A percentile compares a stretch with the other conserved stretches of the same genome.
phyloP scores from a whole-genome alignment of 1,140 invertebrate species.

The Trinorchestia longiramus region DNA sequence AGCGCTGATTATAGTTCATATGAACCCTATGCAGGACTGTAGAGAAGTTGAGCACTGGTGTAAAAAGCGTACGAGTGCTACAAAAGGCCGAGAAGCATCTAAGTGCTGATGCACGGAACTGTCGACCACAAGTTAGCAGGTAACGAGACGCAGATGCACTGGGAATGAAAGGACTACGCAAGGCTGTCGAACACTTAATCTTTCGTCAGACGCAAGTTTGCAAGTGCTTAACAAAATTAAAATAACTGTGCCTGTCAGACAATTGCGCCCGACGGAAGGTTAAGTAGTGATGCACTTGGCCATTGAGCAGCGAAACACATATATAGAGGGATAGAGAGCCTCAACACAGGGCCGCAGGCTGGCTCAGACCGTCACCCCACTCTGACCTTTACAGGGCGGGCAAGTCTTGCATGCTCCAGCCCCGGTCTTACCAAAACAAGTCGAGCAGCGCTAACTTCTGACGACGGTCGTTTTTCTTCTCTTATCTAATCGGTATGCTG shows the following conservation, averaged over 20 bases:
- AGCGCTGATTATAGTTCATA: background rate
- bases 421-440: constrained; percentile 18
- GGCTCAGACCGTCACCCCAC: background rate
- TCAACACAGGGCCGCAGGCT: background rate
- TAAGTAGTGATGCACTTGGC: background rate
- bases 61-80: background rate
- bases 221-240: too few species aligned
- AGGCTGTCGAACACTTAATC: too few species aligned
- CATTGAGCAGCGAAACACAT: background rate
- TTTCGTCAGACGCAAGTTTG: too few species aligned
- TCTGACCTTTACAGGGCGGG: constrained; percentile 49
- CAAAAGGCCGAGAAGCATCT: background rate
- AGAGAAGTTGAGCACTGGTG: background rate
- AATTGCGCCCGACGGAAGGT: too few species aligned
- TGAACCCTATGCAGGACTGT: background rate
- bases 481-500: constrained; percentile 29
- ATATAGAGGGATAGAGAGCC: background rate
- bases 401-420: background rate
- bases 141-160: too few species aligned
- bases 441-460: constrained; percentile 35
- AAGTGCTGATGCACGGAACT: background rate
- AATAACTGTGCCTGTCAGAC: too few species aligned
- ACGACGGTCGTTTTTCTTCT: background rate
- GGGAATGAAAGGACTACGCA: background rate
- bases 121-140: too few species aligned